These are phyloP conservation scores for Molossus alvarezi DNA, from an alignment of 2,797 vertebrate genomes.

Conservation along the genomic window DNA sequence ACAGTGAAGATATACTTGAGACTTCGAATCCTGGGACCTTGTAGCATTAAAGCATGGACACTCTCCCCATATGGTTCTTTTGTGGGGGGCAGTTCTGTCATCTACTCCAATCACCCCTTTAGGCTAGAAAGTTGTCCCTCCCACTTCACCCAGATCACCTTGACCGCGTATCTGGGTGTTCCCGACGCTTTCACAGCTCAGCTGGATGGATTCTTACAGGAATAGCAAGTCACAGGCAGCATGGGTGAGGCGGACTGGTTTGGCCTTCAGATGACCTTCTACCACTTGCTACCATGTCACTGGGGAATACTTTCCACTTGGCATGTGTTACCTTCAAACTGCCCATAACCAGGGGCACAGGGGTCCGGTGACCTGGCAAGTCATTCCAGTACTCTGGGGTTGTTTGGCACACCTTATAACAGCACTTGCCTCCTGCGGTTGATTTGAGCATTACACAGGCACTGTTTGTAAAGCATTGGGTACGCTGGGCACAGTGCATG, in stretches of 20 bases:
- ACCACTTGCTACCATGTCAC: neutral
- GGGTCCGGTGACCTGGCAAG: neutral
- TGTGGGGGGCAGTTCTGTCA: neutral
- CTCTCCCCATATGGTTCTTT: neutral
- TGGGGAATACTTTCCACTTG: neutral
- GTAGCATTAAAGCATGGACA: neutral
- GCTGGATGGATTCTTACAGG: neutral
- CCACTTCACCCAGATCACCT: neutral
- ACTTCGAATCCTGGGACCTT: neutral
- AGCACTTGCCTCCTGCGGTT: neutral
- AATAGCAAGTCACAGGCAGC: neutral
- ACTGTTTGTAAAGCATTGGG: neutral
- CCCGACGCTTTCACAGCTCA: neutral
- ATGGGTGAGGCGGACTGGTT: neutral
- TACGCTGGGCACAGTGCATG: neutral
- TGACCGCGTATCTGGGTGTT: neutral
- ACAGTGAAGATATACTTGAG: neutral
- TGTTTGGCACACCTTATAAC: neutral
- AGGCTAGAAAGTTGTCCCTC: neutral
- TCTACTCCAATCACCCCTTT: neutral
- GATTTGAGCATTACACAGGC: neutral
- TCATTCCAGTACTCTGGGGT: neutral
- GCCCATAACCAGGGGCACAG: neutral
- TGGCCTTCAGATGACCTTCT: neutral
- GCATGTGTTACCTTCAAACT: neutral